Conservation (phyloP, 2,797 vertebrate genomes). For the Manis javanica region DNA sequence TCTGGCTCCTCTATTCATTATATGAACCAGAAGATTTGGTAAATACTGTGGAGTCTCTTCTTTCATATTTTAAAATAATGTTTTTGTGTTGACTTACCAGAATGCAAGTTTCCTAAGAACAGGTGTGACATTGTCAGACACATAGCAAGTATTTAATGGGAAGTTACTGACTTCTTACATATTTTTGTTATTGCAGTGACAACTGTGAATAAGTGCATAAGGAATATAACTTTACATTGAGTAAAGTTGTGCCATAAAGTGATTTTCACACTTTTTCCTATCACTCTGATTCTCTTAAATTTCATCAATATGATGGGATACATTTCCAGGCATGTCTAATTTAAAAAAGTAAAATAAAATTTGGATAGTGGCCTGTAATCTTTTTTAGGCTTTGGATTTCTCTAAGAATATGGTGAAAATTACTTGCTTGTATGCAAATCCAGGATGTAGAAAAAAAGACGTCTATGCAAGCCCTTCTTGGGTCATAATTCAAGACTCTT, state of each 20-base stretch:
- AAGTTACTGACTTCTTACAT: neutral
- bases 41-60: neutral
- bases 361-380: neutral
- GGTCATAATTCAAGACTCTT: neutral
- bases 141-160: neutral
- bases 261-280: neutral
- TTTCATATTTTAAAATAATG: neutral
- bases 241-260: neutral
- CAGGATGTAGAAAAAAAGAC: neutral
- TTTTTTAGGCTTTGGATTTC: neutral
- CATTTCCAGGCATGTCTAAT: neutral
- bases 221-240: neutral
- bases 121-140: neutral
- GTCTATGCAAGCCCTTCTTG: neutral
- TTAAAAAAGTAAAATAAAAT: neutral
- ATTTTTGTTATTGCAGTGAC: constrained; percentile 29
- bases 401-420: constrained; percentile 48
- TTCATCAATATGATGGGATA: neutral
- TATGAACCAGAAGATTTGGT: neutral
- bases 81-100: neutral
- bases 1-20: neutral
- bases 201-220: neutral
- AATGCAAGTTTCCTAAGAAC: neutral
- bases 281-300: neutral
- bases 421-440: neutral